phyloP scores from a whole-genome alignment of 2,113 vertebrate species.

The Pelmatolapia mariae region DNA sequence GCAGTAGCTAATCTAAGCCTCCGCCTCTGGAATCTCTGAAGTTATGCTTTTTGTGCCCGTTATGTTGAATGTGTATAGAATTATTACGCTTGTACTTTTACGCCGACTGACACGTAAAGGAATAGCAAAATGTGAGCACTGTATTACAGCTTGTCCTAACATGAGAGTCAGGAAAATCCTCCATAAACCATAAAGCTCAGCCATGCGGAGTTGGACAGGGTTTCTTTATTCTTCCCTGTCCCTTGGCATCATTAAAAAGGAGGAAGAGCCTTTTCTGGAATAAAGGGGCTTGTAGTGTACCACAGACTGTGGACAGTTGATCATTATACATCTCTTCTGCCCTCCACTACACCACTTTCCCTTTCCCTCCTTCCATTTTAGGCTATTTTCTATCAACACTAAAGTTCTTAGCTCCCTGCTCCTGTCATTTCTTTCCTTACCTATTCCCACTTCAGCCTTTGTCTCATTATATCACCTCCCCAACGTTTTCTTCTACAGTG shows the following conservation, averaged over 20 bases:
- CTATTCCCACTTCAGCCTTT: background rate
- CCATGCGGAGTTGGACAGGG: background rate
- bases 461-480: background rate
- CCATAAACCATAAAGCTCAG: background rate
- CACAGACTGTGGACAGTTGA: conserved; percentile 27
- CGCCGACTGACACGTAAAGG: background rate
- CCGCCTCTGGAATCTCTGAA: background rate
- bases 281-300: conserved; percentile 22
- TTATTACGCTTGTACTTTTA: background rate
- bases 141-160: background rate
- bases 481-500: background rate
- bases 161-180: background rate
- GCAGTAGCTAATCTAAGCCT: background rate
- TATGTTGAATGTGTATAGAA: background rate
- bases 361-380: background rate
- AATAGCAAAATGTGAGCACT: background rate
- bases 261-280: conserved; percentile 30
- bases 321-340: conserved; percentile 29
- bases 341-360: background rate
- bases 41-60: background rate
- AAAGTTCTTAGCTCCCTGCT: background rate
- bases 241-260: conserved; percentile 36
- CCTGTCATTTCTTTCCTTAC: background rate
- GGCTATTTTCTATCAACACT: background rate
- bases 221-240: conserved; percentile 9